Conservation (phyloP, 2,888 invertebrate species). For the Mythimna impura region DNA sequence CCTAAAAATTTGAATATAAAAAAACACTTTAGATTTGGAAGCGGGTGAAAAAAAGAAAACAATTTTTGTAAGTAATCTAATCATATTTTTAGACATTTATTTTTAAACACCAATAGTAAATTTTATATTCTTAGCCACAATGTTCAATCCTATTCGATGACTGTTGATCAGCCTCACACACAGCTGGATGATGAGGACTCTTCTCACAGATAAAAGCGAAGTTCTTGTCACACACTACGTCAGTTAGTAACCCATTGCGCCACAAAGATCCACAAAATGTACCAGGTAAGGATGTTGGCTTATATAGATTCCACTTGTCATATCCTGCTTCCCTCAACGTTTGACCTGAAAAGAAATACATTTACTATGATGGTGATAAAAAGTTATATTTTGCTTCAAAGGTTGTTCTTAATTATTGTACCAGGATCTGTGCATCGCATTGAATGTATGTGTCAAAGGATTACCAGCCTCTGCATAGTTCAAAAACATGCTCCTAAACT, state of each 20-base stretch:
- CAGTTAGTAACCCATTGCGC: slow-evolving; percentile 65
- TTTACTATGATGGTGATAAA: background rate
- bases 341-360: slow-evolving; percentile 63
- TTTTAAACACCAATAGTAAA: background rate
- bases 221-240: slow-evolving; percentile 64
- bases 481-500: too few species aligned
- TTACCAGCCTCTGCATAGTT: too few species aligned
- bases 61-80: too few species aligned
- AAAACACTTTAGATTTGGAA: too few species aligned
- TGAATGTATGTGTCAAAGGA: too few species aligned
- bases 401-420: too few species aligned
- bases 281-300: slow-evolving; percentile 57
- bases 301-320: slow-evolving; percentile 64
- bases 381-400: too few species aligned
- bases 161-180: slow-evolving; percentile 20
- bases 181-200: slow-evolving; percentile 23
- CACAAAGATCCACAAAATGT: slow-evolving; percentile 68
- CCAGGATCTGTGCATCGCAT: too few species aligned
- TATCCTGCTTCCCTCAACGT: slow-evolving; percentile 72
- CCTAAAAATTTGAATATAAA: too few species aligned
- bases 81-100: too few species aligned
- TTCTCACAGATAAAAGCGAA: slow-evolving; percentile 54
- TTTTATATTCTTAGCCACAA: background rate
- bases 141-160: background rate
- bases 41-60: too few species aligned